Evolutionary conservation across 2,888 invertebrate species (phyloP).

Genomic region (Lamproptera curius): DNA sequence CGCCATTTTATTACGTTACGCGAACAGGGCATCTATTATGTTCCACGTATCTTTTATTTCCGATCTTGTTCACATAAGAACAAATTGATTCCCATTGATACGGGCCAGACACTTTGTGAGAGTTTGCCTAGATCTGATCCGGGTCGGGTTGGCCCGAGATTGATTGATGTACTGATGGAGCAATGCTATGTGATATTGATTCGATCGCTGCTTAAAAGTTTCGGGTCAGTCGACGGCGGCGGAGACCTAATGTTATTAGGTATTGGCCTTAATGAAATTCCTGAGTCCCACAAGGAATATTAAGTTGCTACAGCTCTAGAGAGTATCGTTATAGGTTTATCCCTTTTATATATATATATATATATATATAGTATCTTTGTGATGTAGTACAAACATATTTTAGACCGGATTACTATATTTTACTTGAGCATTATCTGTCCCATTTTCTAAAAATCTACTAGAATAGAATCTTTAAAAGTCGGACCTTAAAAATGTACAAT

Average conservation of each 20-base stretch:
- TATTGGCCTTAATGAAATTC: constrained; percentile 19
- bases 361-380: too few species aligned
- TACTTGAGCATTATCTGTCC: too few species aligned
- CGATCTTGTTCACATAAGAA: constrained; percentile 13
- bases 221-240: neutral
- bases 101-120: constrained; percentile 24
- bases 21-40: neutral
- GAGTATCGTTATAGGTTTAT: neutral
- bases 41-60: constrained; percentile 12
- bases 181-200: constrained; percentile 20
- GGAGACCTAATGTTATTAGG: constrained; percentile 16
- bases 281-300: constrained; percentile 12
- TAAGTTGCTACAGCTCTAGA: constrained; percentile 1
- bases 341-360: too few species aligned
- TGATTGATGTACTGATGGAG: constrained; percentile 14
- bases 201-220: constrained; percentile 13
- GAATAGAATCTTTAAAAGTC: too few species aligned
- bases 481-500: too few species aligned
- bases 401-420: too few species aligned
- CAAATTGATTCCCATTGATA: constrained; percentile 32
- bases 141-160: constrained; percentile 20
- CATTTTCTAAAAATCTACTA: too few species aligned
- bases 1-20: too few species aligned
- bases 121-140: constrained; percentile 21
- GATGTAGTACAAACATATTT: too few species aligned